These are phyloP conservation scores for Pollicipes pollicipes DNA, from an alignment of 1,140 invertebrate genomes.

Conservation along the genomic window DNA sequence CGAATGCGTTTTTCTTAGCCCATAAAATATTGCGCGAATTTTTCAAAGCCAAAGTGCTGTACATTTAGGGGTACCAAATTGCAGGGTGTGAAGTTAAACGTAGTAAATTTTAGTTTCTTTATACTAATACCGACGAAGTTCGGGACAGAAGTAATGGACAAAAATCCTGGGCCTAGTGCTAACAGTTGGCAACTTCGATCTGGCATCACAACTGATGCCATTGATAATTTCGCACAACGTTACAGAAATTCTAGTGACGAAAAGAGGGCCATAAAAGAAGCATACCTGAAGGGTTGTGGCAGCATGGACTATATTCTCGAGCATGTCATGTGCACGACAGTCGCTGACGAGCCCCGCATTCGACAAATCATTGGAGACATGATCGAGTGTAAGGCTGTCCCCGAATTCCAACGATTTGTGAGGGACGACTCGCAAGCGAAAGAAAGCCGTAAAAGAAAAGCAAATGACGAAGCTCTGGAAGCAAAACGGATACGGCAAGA, in stretches of 20 bases:
- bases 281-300: not conserved
- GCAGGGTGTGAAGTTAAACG: too few relatives aligned
- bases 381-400: not conserved
- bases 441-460: not conserved
- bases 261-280: not conserved
- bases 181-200: not conserved
- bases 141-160: too few relatives aligned
- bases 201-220: not conserved
- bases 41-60: too few relatives aligned
- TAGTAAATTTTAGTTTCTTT: too few relatives aligned
- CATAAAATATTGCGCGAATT: too few relatives aligned
- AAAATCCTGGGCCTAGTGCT: not conserved
- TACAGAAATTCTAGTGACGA: not conserved
- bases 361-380: not conserved
- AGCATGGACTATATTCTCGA: not conserved
- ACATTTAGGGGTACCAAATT: too few relatives aligned
- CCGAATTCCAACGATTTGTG: not conserved
- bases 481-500: not conserved
- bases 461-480: not conserved
- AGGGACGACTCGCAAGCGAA: not conserved
- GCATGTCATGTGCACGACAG: not conserved
- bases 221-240: not conserved
- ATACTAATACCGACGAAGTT: too few relatives aligned
- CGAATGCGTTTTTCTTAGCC: too few relatives aligned
- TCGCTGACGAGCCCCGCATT: not conserved